These are phyloP conservation scores for Nemotelus nigrinus DNA, from an alignment of 2,888 invertebrate species.

Conservation along the genomic window DNA sequence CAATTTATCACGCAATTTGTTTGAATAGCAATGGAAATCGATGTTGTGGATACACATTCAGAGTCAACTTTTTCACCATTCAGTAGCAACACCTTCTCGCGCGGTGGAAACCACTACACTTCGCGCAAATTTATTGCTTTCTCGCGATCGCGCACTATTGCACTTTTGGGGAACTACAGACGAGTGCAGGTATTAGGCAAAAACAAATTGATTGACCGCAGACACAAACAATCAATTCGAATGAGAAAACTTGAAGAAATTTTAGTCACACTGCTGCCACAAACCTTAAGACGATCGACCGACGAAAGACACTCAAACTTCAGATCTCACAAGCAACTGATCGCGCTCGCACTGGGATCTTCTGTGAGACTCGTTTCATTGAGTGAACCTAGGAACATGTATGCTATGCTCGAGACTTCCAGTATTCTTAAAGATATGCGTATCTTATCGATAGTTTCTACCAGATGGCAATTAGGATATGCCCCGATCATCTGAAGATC, in stretches of 20 bases:
- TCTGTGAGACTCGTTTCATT: constrained; percentile 28
- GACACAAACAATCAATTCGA: constrained; percentile 5
- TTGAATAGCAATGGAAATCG: constrained; percentile 23
- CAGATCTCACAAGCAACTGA: constrained; percentile 39
- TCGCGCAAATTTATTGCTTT: neutral
- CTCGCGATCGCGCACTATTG: constrained; percentile 9
- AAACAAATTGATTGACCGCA: neutral
- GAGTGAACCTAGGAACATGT: neutral
- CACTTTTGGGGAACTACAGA: neutral
- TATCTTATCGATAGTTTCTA: neutral
- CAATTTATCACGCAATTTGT: constrained; percentile 36
- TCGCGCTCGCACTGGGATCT: constrained; percentile 30
- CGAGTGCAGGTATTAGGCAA: neutral
- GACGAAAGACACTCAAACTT: constrained; percentile 23
- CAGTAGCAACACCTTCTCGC: neutral
- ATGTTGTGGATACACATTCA: neutral
- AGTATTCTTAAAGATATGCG: neutral
- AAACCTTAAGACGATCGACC: constrained; percentile 22
- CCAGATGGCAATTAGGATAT: neutral
- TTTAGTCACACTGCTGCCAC: constrained; percentile 1
- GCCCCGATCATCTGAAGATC: too few species aligned
- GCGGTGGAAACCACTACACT: constrained; percentile 2
- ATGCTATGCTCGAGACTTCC: neutral
- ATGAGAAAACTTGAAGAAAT: constrained; percentile 9
- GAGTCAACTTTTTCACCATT: constrained; percentile 6